Evolutionary conservation across 1,140 invertebrate genomes (phyloP), one percentile per base, ranked within the genome.

Genomic region (Condylostylus longicornis): DNA sequence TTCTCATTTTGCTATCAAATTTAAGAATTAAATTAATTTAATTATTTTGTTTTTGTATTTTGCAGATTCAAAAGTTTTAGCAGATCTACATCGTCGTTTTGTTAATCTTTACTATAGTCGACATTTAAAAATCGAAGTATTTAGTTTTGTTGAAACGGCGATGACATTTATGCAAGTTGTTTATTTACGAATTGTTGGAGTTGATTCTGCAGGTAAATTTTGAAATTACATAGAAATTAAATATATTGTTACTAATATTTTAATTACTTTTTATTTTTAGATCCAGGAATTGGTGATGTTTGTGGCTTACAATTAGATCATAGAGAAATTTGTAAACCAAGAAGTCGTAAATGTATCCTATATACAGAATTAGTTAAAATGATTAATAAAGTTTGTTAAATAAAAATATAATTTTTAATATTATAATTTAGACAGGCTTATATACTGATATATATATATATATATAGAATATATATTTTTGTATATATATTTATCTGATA

Each of bases 281-380:
- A 79, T 66, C 71, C 74, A 1, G 75, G 73, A 15, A 64, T 77
- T 29, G 77, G 76, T 3, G 62, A 67, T 17, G 61, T 75, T 23
- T 72, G 68, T 41, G 75, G 72, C 10, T 72, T 78, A 18, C 70
- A 70, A 0, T 61, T 79, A 31, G 75, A 79, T 54, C 76, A 79
- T 54, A 54, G 75, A 17, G 73, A 79, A 55, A 78, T 79, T 40
- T 79, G 76, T 59, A 80, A 80, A 50, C 76, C 76, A 0, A 66
- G 72, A 14, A 70, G 69, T 33, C 61, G 75, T 9, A 54, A 67
- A 31, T 79, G 75, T 44, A 70, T 74, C 41, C 54, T 80, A 2
- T 80, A 80, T 53, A 62, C 63, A 43, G 70, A 77, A 54, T 58
- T 78, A 28, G 61, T 71, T 33, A 58, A 65, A 35, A 53, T 77